These are phyloP conservation scores for Ceramica pisi DNA, from an alignment of 2,888 invertebrate species.

Conservation along the genomic window DNA sequence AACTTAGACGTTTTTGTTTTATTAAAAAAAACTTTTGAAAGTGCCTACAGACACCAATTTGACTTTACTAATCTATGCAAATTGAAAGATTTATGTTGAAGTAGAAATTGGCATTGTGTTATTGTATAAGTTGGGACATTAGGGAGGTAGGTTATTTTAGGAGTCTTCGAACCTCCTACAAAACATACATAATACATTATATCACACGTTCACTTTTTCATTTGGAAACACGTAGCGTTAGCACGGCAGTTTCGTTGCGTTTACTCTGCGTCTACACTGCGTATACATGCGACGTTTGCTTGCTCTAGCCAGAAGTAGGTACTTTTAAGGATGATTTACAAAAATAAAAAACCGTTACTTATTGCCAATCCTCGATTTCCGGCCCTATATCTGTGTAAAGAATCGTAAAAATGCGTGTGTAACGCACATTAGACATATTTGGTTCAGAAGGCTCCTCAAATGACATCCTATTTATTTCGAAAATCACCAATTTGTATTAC, in stretches of 20 bases:
- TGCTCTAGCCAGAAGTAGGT: background rate
- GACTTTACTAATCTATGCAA: background rate
- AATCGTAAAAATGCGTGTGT: conserved; percentile 32
- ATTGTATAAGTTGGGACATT: no score
- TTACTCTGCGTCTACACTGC: background rate
- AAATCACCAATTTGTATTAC: conserved; percentile 10
- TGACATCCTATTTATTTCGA: conserved; percentile 16
- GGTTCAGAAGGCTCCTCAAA: background rate
- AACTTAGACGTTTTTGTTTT: conserved; percentile 13
- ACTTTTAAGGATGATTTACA: background rate
- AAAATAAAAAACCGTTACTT: background rate
- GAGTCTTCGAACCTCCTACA: no score
- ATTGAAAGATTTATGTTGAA: background rate
- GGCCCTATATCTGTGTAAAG: background rate
- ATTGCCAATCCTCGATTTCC: background rate
- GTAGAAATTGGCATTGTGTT: background rate
- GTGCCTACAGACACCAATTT: background rate
- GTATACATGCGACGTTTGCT: background rate
- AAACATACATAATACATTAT: no score
- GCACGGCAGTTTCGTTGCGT: background rate
- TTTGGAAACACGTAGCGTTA: background rate
- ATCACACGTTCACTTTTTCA: no score
- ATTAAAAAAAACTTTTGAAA: conserved; percentile 13
- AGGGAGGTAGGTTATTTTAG: background rate
- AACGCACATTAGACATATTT: conserved; percentile 11